Percentiles rank a stretch among this genome's conserved stretches.
phyloP scores from a whole-genome alignment of 92 coral and sea anemone species.

The Epizoanthus illoricatus region DNA sequence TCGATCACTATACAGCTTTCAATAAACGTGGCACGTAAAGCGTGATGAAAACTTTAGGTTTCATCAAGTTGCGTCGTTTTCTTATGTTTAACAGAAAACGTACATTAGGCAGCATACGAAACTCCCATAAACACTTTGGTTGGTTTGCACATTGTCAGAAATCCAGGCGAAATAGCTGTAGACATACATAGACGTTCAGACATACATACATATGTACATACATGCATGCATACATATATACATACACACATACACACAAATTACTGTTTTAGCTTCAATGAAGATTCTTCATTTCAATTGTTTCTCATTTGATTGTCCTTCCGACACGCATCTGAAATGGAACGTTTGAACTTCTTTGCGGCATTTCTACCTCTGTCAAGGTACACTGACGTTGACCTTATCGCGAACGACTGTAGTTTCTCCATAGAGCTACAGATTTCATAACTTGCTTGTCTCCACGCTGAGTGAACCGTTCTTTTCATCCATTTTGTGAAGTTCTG shows the following conservation, averaged over 20 bases:
- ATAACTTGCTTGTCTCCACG: conserved; percentile 15
- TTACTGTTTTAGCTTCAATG: neutral
- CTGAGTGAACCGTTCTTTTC: conserved; percentile 6
- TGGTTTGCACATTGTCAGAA: neutral
- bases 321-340: neutral
- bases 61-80: too few relatives aligned
- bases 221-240: neutral
- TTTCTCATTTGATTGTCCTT: neutral
- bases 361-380: neutral
- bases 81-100: too few relatives aligned
- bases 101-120: too few relatives aligned
- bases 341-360: neutral
- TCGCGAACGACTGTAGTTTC: neutral
- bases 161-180: neutral
- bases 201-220: neutral
- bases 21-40: too few relatives aligned
- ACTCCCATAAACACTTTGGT: too few relatives aligned
- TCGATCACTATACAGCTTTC: too few relatives aligned
- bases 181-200: neutral
- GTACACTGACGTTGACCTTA: neutral
- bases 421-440: neutral
- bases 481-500: neutral
- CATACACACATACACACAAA: neutral
- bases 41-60: too few relatives aligned
- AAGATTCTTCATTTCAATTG: neutral